Evolutionary conservation across 1,140 invertebrate species (phyloP).

Genomic region (Drosophila ficusphila): DNA sequence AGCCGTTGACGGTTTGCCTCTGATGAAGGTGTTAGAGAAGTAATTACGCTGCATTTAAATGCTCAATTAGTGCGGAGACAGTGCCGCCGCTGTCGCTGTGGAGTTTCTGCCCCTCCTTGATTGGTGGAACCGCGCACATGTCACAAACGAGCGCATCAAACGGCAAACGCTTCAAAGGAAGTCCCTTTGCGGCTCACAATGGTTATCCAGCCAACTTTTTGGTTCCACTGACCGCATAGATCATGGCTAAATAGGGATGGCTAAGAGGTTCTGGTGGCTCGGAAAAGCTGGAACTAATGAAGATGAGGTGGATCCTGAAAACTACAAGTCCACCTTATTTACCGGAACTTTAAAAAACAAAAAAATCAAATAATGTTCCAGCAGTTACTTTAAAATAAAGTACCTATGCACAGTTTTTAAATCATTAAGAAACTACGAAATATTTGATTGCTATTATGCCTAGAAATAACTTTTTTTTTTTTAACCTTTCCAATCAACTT

Average conservation of each 20-base stretch:
- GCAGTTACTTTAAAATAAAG: too few species aligned
- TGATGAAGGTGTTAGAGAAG: constrained; percentile 81
- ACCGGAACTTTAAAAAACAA: not conserved
- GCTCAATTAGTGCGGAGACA: constrained; percentile 79
- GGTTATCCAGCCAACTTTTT: constrained; percentile 15
- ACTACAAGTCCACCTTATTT: not conserved
- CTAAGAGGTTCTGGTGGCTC: not conserved
- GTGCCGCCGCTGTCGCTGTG: not conserved
- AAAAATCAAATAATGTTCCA: not conserved
- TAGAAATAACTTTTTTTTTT: too few species aligned
- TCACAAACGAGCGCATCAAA: constrained; percentile 73
- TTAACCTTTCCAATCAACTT: too few species aligned
- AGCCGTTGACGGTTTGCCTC: constrained; percentile 62
- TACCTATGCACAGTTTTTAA: too few species aligned
- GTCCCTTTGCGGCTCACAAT: not conserved
- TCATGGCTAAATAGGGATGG: constrained; percentile 4
- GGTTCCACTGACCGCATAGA: constrained; percentile 13
- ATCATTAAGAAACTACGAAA: too few species aligned
- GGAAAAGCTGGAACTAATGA: not conserved
- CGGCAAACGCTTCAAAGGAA: constrained; percentile 20
- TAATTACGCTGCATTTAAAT: constrained; percentile 82
- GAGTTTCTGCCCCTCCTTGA: constrained; percentile 27
- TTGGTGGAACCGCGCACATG: constrained; percentile 72
- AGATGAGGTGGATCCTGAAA: not conserved
- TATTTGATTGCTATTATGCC: too few species aligned